Evolutionary conservation across 2,113 vertebrate genomes (phyloP), one percentile per base, ranked within the genome.

Genomic region (Merops nubicus): DNA sequence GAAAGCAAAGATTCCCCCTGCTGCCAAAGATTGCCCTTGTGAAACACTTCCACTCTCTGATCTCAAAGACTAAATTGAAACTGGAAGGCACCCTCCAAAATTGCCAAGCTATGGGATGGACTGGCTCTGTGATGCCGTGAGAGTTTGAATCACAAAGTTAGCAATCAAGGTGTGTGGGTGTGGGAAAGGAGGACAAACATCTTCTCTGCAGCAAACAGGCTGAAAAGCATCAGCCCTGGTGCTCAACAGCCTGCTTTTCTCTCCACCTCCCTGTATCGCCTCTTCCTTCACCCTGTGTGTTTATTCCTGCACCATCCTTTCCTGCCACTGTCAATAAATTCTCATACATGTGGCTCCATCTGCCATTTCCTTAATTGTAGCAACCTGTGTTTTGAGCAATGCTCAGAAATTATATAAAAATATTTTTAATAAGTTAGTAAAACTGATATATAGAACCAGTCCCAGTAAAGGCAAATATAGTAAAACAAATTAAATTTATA

Each of bases 151-250:
- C 57, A 64, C 73, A 78, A 68, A 82, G 65, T 69, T 33, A 84
- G 84, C 56, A 89, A 68, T 38, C 89, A 75, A 87, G 40, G 60
- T 3, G 76, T 15, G 95, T 93, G 95, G 96, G 95, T 60, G 95
- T 96, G 96, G 86, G 91, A 94, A 97, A 93, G 88, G 63, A 95
- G 42, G 65, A 84, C 60, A 67, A 94, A 78, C 77, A 59, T 42
- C 28, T 96, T 34, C 72, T 89, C 40, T 87, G 76, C 51, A 92
- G 68, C 64, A 59, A 88, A n/a, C 36, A 68, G 76, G 47, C 60
- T 84, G 51, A 77, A 90, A 86, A 91, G 43, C 51, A 74, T 23
- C 54, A 77, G 43, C 19, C 23, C 34, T 21, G 47, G 42, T 59
- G 29, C 68, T 83, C 83, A 22, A 18, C 40, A 54, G 68, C 38